phyloP scores from a whole-genome alignment of 2,113 vertebrate genomes.

The Haliaeetus leucogaster region DNA sequence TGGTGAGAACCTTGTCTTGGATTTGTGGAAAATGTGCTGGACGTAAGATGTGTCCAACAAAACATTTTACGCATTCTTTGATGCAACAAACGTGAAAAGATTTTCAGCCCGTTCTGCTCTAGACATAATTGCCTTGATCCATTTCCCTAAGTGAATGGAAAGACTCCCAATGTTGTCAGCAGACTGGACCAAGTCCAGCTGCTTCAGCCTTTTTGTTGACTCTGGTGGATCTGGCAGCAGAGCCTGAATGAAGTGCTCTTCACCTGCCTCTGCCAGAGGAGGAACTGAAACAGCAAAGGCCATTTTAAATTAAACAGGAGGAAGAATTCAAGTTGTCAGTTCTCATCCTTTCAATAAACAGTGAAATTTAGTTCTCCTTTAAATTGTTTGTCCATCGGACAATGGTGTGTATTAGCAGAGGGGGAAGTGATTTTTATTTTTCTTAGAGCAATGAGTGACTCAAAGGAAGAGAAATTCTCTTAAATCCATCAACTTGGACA shows the following conservation, averaged over 20 bases:
- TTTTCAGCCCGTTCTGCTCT: background rate
- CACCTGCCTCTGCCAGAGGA: background rate
- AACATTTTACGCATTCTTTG: background rate
- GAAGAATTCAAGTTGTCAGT: background rate
- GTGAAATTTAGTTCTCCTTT: background rate
- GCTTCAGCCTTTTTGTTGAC: background rate
- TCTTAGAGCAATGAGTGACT: background rate
- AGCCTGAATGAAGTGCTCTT: background rate
- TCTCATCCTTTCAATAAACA: background rate
- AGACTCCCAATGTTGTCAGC: background rate
- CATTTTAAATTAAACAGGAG: background rate
- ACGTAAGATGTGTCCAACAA: background rate
- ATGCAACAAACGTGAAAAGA: background rate
- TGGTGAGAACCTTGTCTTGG: background rate
- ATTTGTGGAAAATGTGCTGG: background rate
- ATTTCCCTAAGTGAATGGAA: background rate
- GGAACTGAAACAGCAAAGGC: background rate
- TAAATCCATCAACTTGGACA: background rate
- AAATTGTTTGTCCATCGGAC: background rate
- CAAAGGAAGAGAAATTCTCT: background rate
- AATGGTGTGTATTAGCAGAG: background rate
- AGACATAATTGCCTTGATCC: background rate
- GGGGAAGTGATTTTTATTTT: background rate
- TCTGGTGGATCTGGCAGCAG: background rate
- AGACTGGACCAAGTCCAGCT: background rate